Evolutionary conservation across 1,140 invertebrate species (phyloP).

Genomic region (Lysiphlebus fabarum): DNA sequence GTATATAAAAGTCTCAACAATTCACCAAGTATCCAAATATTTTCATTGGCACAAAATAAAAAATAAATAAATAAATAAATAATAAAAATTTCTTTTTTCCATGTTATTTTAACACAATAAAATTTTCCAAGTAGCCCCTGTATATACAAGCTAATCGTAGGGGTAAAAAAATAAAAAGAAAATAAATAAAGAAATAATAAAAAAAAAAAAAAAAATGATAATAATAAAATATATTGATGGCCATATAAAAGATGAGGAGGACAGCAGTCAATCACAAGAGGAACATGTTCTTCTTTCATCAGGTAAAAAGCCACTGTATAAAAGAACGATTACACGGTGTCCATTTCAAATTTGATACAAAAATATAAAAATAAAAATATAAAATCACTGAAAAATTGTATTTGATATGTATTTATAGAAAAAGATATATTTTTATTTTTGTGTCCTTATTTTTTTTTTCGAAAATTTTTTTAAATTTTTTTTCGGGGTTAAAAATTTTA

Average conservation of each 20-base stretch:
- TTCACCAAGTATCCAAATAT: constrained; percentile 44
- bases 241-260: too few species aligned
- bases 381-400: neutral
- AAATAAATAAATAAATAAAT: too few species aligned
- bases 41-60: constrained; percentile 35
- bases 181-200: too few species aligned
- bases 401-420: neutral
- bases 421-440: neutral
- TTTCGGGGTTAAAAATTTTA: constrained; percentile 21
- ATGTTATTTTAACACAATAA: constrained; percentile 17
- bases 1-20: neutral
- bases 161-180: neutral
- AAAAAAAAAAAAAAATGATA: too few species aligned
- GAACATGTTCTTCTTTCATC: neutral
- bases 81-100: too few species aligned
- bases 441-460: too few species aligned
- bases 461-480: too few species aligned
- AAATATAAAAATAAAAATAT: constrained; percentile 18
- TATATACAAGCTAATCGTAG: constrained; percentile 11
- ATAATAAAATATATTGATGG: too few species aligned
- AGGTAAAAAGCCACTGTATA: constrained; percentile 28
- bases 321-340: constrained; percentile 45
- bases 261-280: constrained; percentile 13
- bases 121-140: too few species aligned
- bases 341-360: constrained; percentile 43